These are phyloP conservation scores for Neoaliturus tenellus DNA, from an alignment of 2,888 invertebrate species.

Conservation along the genomic window DNA sequence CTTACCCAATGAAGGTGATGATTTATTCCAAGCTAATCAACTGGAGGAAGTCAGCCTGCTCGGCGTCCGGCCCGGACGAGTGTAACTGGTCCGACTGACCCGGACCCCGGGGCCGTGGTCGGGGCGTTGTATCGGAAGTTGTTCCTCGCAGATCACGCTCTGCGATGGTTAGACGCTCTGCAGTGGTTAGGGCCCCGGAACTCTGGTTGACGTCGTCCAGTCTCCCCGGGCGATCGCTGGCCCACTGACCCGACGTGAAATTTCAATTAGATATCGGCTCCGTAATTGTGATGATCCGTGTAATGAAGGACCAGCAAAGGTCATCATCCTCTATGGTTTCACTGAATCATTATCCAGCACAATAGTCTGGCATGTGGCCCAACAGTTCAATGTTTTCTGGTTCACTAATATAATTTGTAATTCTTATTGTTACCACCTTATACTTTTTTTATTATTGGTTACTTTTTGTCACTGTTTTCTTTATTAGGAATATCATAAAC, in stretches of 20 bases:
- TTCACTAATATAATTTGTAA: too few relatives aligned
- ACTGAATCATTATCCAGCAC: too few relatives aligned
- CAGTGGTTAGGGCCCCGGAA: neutral
- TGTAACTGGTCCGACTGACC: neutral
- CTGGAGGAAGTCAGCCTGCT: neutral
- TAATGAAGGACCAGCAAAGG: neutral
- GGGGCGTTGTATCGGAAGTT: too few relatives aligned
- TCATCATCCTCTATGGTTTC: neutral
- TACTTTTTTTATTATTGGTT: too few relatives aligned
- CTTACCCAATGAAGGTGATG: neutral
- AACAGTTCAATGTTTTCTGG: too few relatives aligned
- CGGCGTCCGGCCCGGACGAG: neutral
- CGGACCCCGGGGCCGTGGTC: neutral
- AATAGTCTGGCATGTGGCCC: too few relatives aligned
- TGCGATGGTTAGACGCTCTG: neutral
- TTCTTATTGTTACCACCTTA: too few relatives aligned
- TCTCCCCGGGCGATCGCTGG: neutral
- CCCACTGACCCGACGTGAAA: conserved; percentile 9
- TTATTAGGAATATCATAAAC: too few relatives aligned
- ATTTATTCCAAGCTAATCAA: neutral
- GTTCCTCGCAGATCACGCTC: too few relatives aligned
- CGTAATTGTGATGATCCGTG: neutral
- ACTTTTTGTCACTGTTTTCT: too few relatives aligned
- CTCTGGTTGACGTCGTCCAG: neutral
- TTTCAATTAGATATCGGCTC: neutral